Evolutionary conservation across 2,113 vertebrate species (phyloP).

Genomic region (Stomatorhinus ivindoensis): DNA sequence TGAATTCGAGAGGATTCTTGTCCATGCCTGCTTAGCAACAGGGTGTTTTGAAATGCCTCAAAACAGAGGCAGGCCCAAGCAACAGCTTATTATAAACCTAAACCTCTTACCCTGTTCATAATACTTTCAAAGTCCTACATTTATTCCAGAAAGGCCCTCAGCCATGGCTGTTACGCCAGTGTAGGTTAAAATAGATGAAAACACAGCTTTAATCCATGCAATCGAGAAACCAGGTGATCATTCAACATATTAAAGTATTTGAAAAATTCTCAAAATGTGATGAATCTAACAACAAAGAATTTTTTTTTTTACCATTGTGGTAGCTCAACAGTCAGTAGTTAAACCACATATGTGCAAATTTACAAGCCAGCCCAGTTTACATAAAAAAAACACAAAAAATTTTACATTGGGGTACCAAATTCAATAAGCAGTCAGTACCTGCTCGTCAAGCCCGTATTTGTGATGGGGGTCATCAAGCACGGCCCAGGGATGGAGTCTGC

Average conservation of each 20-base stretch:
- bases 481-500: not conserved
- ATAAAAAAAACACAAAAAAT: not conserved
- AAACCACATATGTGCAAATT: not conserved
- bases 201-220: not conserved
- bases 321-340: not conserved
- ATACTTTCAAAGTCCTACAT: slow-evolving; percentile 22
- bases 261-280: not conserved
- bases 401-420: too few relatives aligned
- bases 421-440: not conserved
- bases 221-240: not conserved
- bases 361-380: not conserved
- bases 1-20: slow-evolving; percentile 37
- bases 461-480: not conserved
- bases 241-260: not conserved
- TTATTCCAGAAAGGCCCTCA: slow-evolving; percentile 4
- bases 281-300: not conserved
- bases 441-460: not conserved
- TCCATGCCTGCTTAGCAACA: slow-evolving; percentile 37
- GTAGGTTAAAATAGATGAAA: not conserved
- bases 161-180: not conserved
- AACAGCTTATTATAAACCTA: slow-evolving; percentile 36
- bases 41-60: slow-evolving; percentile 32
- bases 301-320: not conserved
- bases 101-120: slow-evolving; percentile 25
- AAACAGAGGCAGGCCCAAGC: slow-evolving; percentile 23